These are phyloP conservation scores for Matsumyia berberina DNA, from an alignment of 2,888 invertebrate genomes.

Conservation along the genomic window DNA sequence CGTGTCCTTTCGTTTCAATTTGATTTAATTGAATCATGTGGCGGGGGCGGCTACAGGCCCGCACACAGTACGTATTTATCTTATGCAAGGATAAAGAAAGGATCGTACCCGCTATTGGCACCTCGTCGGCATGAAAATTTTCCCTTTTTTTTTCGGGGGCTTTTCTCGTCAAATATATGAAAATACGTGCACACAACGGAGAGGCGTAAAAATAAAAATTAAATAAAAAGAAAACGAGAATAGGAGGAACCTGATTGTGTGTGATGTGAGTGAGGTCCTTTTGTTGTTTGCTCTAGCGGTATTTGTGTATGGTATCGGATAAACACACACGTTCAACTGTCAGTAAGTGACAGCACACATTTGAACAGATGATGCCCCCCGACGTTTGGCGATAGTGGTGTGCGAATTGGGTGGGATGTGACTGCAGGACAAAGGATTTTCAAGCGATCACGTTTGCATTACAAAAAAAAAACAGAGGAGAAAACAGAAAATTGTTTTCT, in stretches of 20 bases:
- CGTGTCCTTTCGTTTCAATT: constrained; percentile 82
- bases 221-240: constrained; percentile 41
- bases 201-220: constrained; percentile 59
- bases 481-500: background rate
- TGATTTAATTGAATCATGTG: constrained; percentile 84
- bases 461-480: too few relatives aligned
- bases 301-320: constrained; percentile 35
- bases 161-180: constrained; percentile 71
- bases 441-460: constrained; percentile 53
- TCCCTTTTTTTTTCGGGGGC: constrained; percentile 21
- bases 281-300: constrained; percentile 32
- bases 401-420: constrained; percentile 43
- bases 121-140: constrained; percentile 65
- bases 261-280: constrained; percentile 32
- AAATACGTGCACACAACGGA: constrained; percentile 65
- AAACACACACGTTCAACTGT: constrained; percentile 56
- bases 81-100: constrained; percentile 66
- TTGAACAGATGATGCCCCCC: background rate
- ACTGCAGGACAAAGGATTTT: constrained; percentile 58
- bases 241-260: background rate
- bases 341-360: constrained; percentile 60
- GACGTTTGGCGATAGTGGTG: background rate
- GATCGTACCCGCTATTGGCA: constrained; percentile 73
- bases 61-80: constrained; percentile 42
- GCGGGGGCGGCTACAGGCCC: constrained; percentile 14